Evolutionary conservation across 1,140 invertebrate genomes (phyloP).

Genomic region (Procambarus virginalis): DNA sequence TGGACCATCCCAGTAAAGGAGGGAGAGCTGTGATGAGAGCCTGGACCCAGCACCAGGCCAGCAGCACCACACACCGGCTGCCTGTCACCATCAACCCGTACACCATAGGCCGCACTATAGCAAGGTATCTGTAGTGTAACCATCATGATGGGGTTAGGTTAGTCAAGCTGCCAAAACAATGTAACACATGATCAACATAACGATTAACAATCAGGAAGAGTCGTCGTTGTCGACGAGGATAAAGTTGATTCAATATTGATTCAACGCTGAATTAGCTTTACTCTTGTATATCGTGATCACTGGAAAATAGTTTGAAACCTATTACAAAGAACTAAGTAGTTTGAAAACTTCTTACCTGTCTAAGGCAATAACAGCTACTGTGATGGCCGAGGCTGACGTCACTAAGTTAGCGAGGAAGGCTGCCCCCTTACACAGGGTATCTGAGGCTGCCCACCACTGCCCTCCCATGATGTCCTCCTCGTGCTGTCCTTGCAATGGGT

Average conservation of each 20-base stretch:
- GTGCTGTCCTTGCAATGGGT: not conserved
- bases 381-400: slow-evolving; percentile 48
- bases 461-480: not conserved
- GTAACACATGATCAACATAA: too few relatives aligned
- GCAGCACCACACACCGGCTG: slow-evolving; percentile 40
- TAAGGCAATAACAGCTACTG: slow-evolving; percentile 55
- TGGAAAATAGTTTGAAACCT: too few relatives aligned
- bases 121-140: slow-evolving; percentile 38
- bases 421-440: slow-evolving; percentile 34
- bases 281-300: too few relatives aligned
- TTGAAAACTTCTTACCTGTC: slow-evolving; percentile 30
- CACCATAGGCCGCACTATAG: slow-evolving; percentile 59
- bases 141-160: too few relatives aligned
- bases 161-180: too few relatives aligned
- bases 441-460: not conserved
- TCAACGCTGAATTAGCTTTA: too few relatives aligned
- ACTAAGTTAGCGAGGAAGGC: slow-evolving; percentile 53
- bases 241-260: too few relatives aligned
- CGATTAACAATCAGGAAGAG: too few relatives aligned
- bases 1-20: slow-evolving; percentile 53
- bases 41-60: slow-evolving; percentile 55
- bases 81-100: slow-evolving; percentile 59
- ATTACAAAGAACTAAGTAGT: too few relatives aligned
- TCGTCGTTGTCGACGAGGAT: too few relatives aligned
- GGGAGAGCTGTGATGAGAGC: slow-evolving; percentile 37